These are phyloP conservation scores for Danio albolineatus DNA, from an alignment of 2,797 vertebrate genomes.

Conservation along the genomic window DNA sequence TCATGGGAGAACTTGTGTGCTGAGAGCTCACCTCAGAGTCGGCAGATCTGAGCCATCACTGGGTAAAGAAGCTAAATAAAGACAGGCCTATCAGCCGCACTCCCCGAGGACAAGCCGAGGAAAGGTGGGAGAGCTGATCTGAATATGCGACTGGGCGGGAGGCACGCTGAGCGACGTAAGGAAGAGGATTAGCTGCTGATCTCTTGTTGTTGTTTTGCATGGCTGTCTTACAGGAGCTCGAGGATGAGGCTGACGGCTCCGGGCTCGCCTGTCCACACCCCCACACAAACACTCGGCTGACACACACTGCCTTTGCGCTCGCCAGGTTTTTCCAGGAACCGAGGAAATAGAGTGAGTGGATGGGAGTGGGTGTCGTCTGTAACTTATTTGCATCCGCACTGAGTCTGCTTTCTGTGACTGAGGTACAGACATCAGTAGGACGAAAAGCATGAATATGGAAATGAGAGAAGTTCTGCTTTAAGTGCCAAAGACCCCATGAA, in stretches of 20 bases:
- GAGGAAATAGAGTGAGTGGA: constrained; percentile 8
- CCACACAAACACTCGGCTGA: constrained; percentile 38
- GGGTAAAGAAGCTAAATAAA: constrained; percentile 75
- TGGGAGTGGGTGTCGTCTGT: constrained; percentile 27
- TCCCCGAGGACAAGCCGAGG: constrained; percentile 26
- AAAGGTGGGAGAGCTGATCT: constrained; percentile 35
- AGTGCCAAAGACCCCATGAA: constrained; percentile 29
- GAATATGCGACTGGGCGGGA: constrained; percentile 30
- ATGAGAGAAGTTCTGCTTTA: constrained; percentile 16
- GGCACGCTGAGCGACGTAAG: constrained; percentile 25
- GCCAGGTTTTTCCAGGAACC: constrained; percentile 29
- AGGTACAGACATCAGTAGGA: constrained; percentile 43
- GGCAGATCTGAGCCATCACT: constrained; percentile 30
- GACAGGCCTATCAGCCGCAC: constrained; percentile 56
- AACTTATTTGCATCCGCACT: constrained; percentile 39
- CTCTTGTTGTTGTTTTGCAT: constrained; percentile 60
- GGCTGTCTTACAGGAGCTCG: constrained; percentile 44
- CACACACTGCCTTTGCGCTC: constrained; percentile 2
- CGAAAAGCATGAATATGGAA: constrained; percentile 37
- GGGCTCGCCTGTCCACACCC: constrained; percentile 42
- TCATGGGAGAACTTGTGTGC: constrained; percentile 34
- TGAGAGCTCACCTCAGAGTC: constrained; percentile 34
- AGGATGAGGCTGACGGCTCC: constrained; percentile 18
- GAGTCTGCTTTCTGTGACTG: constrained; percentile 27
- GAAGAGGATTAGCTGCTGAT: constrained; percentile 46